Evolutionary conservation across 1,140 invertebrate species (phyloP).

Genomic region (Drosophila novamexicana): DNA sequence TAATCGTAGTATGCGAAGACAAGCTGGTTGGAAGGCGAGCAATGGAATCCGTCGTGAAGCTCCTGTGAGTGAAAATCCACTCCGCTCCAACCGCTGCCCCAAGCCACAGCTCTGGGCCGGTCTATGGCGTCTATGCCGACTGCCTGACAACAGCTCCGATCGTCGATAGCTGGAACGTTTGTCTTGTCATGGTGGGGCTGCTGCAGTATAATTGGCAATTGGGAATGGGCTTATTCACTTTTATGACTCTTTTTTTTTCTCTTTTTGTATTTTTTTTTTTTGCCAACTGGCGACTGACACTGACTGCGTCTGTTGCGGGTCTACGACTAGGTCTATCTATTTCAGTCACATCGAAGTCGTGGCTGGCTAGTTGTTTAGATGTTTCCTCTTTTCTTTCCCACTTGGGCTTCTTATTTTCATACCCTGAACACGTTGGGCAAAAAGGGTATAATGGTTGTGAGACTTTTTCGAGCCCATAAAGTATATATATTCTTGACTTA

Average conservation of each 20-base stretch:
- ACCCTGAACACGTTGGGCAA: too few species aligned
- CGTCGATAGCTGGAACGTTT: conserved; percentile 73
- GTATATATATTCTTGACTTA: too few species aligned
- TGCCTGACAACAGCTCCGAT: conserved; percentile 68
- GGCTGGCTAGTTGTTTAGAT: conserved; percentile 63
- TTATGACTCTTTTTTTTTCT: conserved; percentile 59
- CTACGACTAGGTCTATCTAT: conserved; percentile 58
- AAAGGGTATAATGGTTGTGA: too few species aligned
- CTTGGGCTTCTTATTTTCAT: conserved; percentile 46
- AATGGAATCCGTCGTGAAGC: conserved; percentile 69
- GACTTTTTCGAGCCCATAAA: too few species aligned
- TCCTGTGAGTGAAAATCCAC: conserved; percentile 26
- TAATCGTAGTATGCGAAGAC: neutral
- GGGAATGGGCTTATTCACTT: conserved; percentile 69
- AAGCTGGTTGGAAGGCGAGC: conserved; percentile 51
- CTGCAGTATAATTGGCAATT: conserved; percentile 78
- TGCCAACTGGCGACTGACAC: conserved; percentile 32
- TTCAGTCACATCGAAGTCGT: conserved; percentile 78
- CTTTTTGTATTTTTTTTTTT: conserved; percentile 19
- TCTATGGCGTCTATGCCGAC: conserved; percentile 61
- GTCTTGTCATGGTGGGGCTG: conserved; percentile 59
- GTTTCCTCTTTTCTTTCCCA: conserved; percentile 54
- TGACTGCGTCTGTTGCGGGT: conserved; percentile 26
- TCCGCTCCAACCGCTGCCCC: too few species aligned
- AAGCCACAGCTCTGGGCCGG: conserved; percentile 14